Percentiles rank a stretch among this genome's conserved stretches.
phyloP scores from a whole-genome alignment of 2,888 invertebrate species.

The Coleophora deauratella region DNA sequence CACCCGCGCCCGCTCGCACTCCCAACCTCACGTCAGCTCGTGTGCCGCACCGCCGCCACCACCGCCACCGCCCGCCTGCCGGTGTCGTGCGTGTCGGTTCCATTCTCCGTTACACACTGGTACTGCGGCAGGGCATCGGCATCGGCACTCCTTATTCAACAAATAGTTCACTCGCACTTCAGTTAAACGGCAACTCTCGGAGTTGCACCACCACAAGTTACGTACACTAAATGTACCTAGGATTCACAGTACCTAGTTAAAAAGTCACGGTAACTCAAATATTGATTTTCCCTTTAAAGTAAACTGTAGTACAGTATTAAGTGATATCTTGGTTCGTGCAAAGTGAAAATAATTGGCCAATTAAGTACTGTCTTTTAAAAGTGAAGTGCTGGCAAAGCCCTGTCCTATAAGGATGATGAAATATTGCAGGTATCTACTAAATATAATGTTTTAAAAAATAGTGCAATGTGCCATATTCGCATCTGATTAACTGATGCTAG shows the following conservation, averaged over 20 bases:
- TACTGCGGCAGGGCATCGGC: not conserved
- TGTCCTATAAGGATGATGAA: slow-evolving; percentile 42
- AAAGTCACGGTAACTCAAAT: no score
- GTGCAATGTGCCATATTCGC: no score
- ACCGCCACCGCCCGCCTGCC: slow-evolving; percentile 27
- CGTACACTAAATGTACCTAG: slow-evolving; percentile 25
- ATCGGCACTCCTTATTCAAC: slow-evolving; percentile 19
- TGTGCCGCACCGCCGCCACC: slow-evolving; percentile 31
- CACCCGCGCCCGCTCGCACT: slow-evolving; percentile 12
- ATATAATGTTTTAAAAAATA: no score
- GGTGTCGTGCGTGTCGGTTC: slow-evolving; percentile 12
- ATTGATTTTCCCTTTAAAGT: no score
- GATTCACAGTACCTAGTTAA: no score
- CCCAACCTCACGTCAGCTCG: slow-evolving; percentile 9
- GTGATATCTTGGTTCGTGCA: no score
- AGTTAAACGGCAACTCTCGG: slow-evolving; percentile 71
- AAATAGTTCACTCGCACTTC: slow-evolving; percentile 40
- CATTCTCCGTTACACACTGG: slow-evolving; percentile 16
- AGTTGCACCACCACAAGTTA: slow-evolving; percentile 50
- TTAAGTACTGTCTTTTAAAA: no score
- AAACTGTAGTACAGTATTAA: no score
- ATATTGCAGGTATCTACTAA: slow-evolving; percentile 46
- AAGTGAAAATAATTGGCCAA: no score
- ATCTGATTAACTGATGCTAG: no score
- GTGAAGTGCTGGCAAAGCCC: not conserved